Conservation (phyloP, 1,140 invertebrate species). For the Zophobas atratus region DNA sequence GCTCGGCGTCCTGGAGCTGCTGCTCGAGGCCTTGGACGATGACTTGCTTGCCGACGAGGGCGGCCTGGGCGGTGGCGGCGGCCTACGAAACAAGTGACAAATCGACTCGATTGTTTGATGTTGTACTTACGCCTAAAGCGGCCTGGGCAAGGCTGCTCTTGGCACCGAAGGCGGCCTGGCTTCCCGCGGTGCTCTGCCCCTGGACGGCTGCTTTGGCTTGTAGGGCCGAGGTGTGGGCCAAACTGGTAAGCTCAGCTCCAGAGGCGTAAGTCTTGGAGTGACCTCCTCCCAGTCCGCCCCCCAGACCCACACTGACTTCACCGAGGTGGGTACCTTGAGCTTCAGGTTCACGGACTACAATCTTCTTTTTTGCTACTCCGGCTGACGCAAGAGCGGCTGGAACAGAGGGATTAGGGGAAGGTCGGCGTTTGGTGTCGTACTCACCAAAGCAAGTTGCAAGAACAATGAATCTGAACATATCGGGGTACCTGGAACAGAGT, state of each 20-base stretch:
- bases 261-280: slow-evolving; percentile 43
- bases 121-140: slow-evolving; percentile 55
- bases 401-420: not conserved
- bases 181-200: slow-evolving; percentile 59
- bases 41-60: slow-evolving; percentile 59
- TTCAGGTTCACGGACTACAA: slow-evolving; percentile 43
- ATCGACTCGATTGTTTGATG: not conserved
- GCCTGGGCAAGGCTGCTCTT: slow-evolving; percentile 59
- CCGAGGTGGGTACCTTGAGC: slow-evolving; percentile 40
- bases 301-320: slow-evolving; percentile 17
- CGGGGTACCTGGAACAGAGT: slow-evolving; percentile 8
- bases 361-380: slow-evolving; percentile 24
- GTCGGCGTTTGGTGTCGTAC: not conserved
- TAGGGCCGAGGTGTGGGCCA: slow-evolving; percentile 57
- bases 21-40: slow-evolving; percentile 55
- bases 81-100: slow-evolving; percentile 47
- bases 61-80: slow-evolving; percentile 59
- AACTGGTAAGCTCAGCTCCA: slow-evolving; percentile 57
- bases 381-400: slow-evolving; percentile 40
- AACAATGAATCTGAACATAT: slow-evolving; percentile 46
- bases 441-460: slow-evolving; percentile 42
- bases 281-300: not conserved
- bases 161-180: slow-evolving; percentile 59
- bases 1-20: slow-evolving; percentile 57
- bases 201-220: slow-evolving; percentile 61